These are phyloP conservation scores for Bradypodion ventrale DNA, from an alignment of 2,797 vertebrate species.

Conservation along the genomic window DNA sequence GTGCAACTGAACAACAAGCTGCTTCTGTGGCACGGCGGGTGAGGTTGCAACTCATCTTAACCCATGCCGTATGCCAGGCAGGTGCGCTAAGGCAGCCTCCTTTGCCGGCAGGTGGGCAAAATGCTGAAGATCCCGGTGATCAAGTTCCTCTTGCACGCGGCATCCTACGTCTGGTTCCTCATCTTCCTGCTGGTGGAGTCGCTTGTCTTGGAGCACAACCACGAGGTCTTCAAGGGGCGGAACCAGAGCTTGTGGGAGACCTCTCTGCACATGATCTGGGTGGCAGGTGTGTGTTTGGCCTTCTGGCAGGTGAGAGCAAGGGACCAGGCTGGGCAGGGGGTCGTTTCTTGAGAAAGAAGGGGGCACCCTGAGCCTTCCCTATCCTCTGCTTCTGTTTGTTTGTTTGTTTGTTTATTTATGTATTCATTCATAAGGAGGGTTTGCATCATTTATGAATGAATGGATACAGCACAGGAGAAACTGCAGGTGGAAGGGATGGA, in stretches of 20 bases:
- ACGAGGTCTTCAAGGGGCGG: conserved; percentile 79
- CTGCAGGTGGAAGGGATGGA: not conserved
- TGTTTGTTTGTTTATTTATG: too few relatives aligned
- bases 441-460: too few relatives aligned
- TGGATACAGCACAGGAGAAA: too few relatives aligned
- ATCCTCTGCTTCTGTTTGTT: too few relatives aligned
- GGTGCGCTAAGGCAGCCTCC: accelerated
- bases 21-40: not conserved
- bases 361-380: too few relatives aligned
- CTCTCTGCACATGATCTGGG: conserved; percentile 93
- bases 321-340: too few relatives aligned
- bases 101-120: conserved; percentile 79
- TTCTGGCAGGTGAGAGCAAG: conserved; percentile 40
- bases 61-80: too few relatives aligned
- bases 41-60: not conserved
- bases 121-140: conserved; percentile 86
- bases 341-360: too few relatives aligned
- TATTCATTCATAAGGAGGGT: too few relatives aligned
- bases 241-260: conserved; percentile 85
- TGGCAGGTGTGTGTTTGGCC: too few relatives aligned
- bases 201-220: conserved; percentile 84
- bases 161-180: conserved; percentile 92
- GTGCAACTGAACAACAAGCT: too few relatives aligned
- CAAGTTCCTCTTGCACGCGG: conserved; percentile 89
- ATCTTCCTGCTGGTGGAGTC: conserved; percentile 87